Evolutionary conservation across 2,888 invertebrate genomes (phyloP), one percentile per base, ranked within the genome.

Genomic region (Amphimallon solstitiale): DNA sequence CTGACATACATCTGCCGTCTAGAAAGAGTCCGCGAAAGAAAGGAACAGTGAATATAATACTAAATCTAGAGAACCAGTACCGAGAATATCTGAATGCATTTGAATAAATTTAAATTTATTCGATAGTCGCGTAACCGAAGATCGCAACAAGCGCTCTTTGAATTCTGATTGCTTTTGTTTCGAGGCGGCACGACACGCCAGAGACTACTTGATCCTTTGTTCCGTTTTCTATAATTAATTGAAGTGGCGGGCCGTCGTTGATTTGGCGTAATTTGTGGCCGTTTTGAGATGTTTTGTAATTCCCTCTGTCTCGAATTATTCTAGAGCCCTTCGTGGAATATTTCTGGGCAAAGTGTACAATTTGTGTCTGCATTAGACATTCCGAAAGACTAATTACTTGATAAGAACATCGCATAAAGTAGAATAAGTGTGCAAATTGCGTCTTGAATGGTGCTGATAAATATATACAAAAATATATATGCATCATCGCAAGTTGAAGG

Each of bases 81-180:
- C 43, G 14, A 19, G 61, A 61, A 61, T 61, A 48, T 48, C 48
- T 48, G 61, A 61, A 61, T 61, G 38, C 10, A 61, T 61, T 61
- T 34, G 34, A 61, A 61, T 61, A 59, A 59, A 59, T 46, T 48
- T 61, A 48, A 61, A 61, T 61, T 56, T 56, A 56, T 56, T 12
- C 15, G 40, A 40, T 15, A 40, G 56, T 37, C 37, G 52, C 40
- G 21, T 35, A 40, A 12, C 21, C 6, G 40, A 40, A 23, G 23
- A 56, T 23, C 40, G 40, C 56, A 9, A 56, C 23, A 56, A 40
- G 12, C 51, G 35, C 51, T 35, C 35, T 35, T 51, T 35, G 51
- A 51, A 51, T 51, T 51, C 35, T 17, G 35, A 51, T 51, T 51
- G 51, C 35, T 35, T 51, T 51, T 51, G 51, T 51, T 51, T 37